Conservation (phyloP, 2,888 invertebrate species). For the Periphyllus acericola region DNA sequence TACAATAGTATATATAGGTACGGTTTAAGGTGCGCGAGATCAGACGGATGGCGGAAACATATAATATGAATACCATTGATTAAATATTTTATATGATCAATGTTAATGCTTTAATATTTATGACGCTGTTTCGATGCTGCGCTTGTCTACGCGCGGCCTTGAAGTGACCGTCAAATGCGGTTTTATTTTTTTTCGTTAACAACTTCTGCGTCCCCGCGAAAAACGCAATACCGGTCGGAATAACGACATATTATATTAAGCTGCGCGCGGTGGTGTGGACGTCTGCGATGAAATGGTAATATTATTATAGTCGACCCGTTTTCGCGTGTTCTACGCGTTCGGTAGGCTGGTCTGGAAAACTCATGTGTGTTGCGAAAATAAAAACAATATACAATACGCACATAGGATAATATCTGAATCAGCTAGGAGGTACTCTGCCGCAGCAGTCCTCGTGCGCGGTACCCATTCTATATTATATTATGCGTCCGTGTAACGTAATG, state of each 20-base stretch:
- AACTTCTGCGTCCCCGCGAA: not conserved
- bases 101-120: too few species aligned
- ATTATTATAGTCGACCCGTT: not conserved
- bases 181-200: constrained; percentile 27
- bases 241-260: too few species aligned
- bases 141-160: not conserved
- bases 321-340: not conserved
- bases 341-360: not conserved
- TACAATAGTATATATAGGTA: too few species aligned
- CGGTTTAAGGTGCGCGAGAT: too few species aligned
- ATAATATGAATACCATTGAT: too few species aligned
- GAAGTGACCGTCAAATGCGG: constrained; percentile 27
- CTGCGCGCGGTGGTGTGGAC: too few species aligned
- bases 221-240: not conserved
- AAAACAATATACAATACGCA: not conserved
- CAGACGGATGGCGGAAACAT: not conserved
- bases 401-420: not conserved
- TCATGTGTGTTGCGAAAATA: not conserved
- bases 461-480: not conserved
- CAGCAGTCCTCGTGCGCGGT: not conserved
- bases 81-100: too few species aligned
- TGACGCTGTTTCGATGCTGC: too few species aligned
- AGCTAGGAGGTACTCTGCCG: not conserved
- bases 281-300: too few species aligned
- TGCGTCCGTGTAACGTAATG: not conserved